Base-by-base conservation (phyloP, 1,140 invertebrate species). In the Ips nitidus region DNA sequence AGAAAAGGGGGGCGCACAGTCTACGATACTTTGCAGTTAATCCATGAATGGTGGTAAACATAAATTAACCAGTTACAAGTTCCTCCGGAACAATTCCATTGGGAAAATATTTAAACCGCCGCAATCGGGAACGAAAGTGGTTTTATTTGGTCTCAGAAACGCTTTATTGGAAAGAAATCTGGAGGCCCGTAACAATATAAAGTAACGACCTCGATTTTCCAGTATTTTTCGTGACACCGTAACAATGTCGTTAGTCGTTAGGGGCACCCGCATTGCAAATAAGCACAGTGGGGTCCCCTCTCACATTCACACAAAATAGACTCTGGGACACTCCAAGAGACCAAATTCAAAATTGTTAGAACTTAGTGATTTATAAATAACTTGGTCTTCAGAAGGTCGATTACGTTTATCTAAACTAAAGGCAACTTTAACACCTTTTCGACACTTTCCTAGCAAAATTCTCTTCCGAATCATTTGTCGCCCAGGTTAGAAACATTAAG, bases 191-290 rank as follows among this genome's bases (percentile, higher is more conserved):
- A 65, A 70, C 69, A 70, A 70, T 70, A 70, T 70, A 70, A 70
- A 70, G 69, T 70, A 70, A 70, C 69, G 69, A 70, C 69, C 53
- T 65, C 69, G 55, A 70, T 65, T 70, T 69, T 56, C 67, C 69
- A 66, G 69, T 70, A 70, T 70, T 70, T 70, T 70, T 61, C 69
- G 61, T 70, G 69, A 70, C 69, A 70, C 69, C 60, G 65, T 70
- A 70, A 70, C 69, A 70, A 70, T 70, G 69, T 70, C 69, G 69
- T 70, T 70, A 70, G 69, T 65, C 59, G 69, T 70, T 70, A 63
- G 69, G 43, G 69, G 69, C 69, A 60, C 69, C 69, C 69, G 69
- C 69, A 70, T 70, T 62, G 58, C 55, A 70, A 70, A 70, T 70
- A 70, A 66, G 69, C 61, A 53, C 61, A 8, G 39, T 42, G 69